Evolutionary conservation across 2,797 vertebrate species (phyloP), one percentile per base, ranked within the genome.

Genomic region (Ceryle rudis): DNA sequence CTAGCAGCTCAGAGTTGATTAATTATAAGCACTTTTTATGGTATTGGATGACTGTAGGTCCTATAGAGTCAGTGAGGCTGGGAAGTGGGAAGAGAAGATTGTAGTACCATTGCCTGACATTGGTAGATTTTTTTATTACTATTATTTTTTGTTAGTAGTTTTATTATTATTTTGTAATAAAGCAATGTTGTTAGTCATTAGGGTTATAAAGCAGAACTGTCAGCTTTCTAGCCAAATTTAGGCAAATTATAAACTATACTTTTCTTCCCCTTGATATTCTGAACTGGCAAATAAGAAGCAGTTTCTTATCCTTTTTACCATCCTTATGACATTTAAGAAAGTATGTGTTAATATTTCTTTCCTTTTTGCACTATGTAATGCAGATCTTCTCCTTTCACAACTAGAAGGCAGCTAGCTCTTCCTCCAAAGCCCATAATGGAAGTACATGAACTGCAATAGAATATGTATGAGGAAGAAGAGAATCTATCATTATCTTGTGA

Each of bases 401-500:
- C 66, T 79, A 65, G 80, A 80, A 92, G 80, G 77, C 46, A 79
- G 81, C 47, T 82, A 71, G 74, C 86, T 66, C 73, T 80, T 85
- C 25, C 44, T 86, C 16, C 35, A 46, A 79, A 93, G 60, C 55
- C 55, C 28, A 3, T 89, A 55, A 85, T 91, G 86, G 74, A 31
- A 87, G 60, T 29, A 35, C 47, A 60, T 29, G 52, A 67, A 72
- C 55, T 92, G 55, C 75, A 77, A 22, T 54, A 80, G 71, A 93
- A 82, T 95, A 87, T 92, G 77, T 39, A 81, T 90, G 82, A 94
- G 82, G 77, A 90, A 86, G 90, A 90, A 88, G 66, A 92, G 91
- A 54, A 79, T 81, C 88, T 95, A 77, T 92, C 83, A 90, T 95
- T 95, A 94, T 95, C 92, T 81, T 90, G 54, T 95, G 80, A 81